phyloP scores from a whole-genome alignment of 2,797 vertebrate genomes.

The Neosilurus mollespiculum region DNA sequence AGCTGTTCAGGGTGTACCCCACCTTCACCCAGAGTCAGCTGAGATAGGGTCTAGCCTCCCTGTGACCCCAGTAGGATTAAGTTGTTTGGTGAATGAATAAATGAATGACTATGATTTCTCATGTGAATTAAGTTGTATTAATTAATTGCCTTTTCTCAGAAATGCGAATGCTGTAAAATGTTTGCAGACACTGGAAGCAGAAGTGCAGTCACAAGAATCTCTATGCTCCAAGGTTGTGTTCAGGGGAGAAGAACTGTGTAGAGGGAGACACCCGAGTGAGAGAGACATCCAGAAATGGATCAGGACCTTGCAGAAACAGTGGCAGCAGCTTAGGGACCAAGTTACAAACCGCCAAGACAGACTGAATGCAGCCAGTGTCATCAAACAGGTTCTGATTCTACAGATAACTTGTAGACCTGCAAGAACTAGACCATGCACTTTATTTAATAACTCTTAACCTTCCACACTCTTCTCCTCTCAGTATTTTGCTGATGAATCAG shows the following conservation, averaged over 20 bases:
- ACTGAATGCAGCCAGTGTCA: conserved; percentile 75
- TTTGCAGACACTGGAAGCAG: conserved; percentile 77
- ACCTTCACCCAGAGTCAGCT: too few species aligned
- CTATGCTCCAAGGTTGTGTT: conserved; percentile 71
- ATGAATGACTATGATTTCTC: not conserved
- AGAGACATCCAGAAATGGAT: conserved; percentile 72
- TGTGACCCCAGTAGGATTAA: too few species aligned
- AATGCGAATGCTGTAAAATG: conserved; percentile 9
- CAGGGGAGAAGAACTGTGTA: conserved; percentile 75
- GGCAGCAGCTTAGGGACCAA: conserved; percentile 76
- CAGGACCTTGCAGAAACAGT: conserved; percentile 73
- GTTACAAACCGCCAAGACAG: conserved; percentile 60
- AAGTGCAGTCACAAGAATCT: conserved; percentile 77
- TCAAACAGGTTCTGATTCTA: conserved; percentile 76
- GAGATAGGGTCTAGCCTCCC: too few species aligned
- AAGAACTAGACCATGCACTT: not conserved
- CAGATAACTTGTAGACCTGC: not conserved
- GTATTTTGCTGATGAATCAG: conserved; percentile 81
- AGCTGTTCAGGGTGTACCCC: too few species aligned
- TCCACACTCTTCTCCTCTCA: conserved; percentile 53
- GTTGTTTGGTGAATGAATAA: too few species aligned
- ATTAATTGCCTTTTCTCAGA: not conserved
- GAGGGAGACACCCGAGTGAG: conserved; percentile 59
- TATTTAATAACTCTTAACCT: not conserved
- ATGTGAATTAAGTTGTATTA: not conserved